Conservation (phyloP, 2,797 vertebrate genomes). For the Tarsius wallacei region DNA sequence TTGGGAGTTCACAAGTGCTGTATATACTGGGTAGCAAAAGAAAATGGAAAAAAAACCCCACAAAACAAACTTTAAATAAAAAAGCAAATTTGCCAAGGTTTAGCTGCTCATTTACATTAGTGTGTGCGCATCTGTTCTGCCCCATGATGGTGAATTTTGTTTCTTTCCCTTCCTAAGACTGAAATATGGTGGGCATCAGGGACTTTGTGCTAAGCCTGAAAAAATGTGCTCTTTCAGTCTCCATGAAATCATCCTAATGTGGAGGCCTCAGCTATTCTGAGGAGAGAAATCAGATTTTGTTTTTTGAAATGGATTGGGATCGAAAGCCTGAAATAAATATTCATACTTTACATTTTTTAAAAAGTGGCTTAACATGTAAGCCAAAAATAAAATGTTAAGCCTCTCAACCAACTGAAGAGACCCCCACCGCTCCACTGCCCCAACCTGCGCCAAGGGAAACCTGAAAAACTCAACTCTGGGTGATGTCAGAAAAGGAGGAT, state of each 20-base stretch:
- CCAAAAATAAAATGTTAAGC: too few species aligned
- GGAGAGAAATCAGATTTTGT: slow-evolving; percentile 87
- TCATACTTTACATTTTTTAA: slow-evolving; percentile 85
- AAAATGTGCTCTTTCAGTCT: slow-evolving; percentile 86
- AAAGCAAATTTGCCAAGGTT: slow-evolving; percentile 88
- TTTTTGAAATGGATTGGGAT: slow-evolving; percentile 89
- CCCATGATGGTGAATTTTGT: slow-evolving; percentile 86
- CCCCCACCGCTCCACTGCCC: too few species aligned
- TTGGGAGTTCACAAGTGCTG: slow-evolving; percentile 87
- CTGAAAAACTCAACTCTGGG: too few species aligned
- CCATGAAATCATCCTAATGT: slow-evolving; percentile 73
- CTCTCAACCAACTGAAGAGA: too few species aligned
- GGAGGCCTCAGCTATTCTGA: slow-evolving; percentile 81
- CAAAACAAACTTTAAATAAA: slow-evolving; percentile 69
- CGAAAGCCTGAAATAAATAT: slow-evolving; percentile 91
- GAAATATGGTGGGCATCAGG: slow-evolving; percentile 85
- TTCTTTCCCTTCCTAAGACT: slow-evolving; percentile 83
- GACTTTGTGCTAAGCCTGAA: slow-evolving; percentile 87
- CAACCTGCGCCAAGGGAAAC: too few species aligned
- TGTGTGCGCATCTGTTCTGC: slow-evolving; percentile 87
- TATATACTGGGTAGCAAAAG: slow-evolving; percentile 85
- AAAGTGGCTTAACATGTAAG: too few species aligned
- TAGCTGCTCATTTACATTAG: slow-evolving; percentile 89
- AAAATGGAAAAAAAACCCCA: slow-evolving; percentile 63
- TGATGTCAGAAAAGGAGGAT: too few species aligned